Evolutionary conservation across 2,113 vertebrate genomes (phyloP).

Genomic region (Myocastor coypus): DNA sequence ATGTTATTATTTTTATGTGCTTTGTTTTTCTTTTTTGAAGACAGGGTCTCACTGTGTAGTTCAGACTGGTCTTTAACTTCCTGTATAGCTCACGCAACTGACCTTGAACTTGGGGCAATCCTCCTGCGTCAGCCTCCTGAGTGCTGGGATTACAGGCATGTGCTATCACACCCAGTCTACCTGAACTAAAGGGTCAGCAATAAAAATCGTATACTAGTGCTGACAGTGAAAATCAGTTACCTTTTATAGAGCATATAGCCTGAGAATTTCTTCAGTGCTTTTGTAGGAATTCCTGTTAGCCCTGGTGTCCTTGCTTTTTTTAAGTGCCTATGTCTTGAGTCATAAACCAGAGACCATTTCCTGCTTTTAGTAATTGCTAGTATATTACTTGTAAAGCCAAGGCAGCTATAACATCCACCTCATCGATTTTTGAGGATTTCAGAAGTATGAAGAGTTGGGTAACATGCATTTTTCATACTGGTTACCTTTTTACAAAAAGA

Average conservation of each 20-base stretch:
- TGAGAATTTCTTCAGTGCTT: neutral
- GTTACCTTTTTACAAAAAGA: neutral
- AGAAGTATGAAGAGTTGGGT: slow-evolving; percentile 15
- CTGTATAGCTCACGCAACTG: neutral
- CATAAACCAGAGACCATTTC: neutral
- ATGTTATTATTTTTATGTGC: neutral
- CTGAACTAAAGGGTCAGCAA: slow-evolving; percentile 8
- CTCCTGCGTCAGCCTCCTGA: neutral
- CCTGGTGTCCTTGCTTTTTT: neutral
- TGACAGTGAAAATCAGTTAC: neutral
- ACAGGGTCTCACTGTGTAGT: neutral
- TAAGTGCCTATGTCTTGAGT: neutral
- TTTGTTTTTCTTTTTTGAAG: neutral
- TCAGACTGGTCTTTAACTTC: neutral
- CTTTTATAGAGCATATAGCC: neutral
- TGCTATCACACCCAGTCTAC: neutral
- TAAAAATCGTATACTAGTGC: slow-evolving; percentile 22
- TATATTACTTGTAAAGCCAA: slow-evolving; percentile 33
- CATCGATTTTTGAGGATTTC: slow-evolving; percentile 11
- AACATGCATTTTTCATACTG: slow-evolving; percentile 21
- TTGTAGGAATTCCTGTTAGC: neutral
- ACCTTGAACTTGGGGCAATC: neutral
- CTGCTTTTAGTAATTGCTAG: slow-evolving; percentile 28
- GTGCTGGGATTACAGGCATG: neutral
- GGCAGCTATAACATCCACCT: neutral